phyloP scores from a whole-genome alignment of 64 coral and sea anemone species.

The Hydrozoanthus tunicans region DNA sequence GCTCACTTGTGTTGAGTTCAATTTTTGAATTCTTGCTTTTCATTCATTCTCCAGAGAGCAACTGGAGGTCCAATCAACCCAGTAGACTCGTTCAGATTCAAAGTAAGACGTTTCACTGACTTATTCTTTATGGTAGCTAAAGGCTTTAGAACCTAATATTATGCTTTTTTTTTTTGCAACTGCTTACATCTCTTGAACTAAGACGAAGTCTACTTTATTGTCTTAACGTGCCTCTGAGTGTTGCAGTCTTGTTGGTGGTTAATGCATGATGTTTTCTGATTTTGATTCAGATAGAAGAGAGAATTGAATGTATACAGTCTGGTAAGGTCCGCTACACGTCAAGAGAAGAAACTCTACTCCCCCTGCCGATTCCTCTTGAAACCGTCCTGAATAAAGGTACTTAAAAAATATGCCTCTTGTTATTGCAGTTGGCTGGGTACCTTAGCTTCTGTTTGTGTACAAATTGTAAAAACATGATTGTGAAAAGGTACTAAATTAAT shows the following conservation, averaged over 20 bases:
- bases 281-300: constrained; percentile 80
- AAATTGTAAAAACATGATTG: not conserved
- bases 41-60: constrained; percentile 66
- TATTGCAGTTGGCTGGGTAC: too few relatives aligned
- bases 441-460: too few relatives aligned
- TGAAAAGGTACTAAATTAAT: not conserved
- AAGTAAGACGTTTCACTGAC: constrained; percentile 45
- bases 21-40: not conserved
- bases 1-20: not conserved
- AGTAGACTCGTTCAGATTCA: constrained; percentile 82
- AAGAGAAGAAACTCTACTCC: constrained; percentile 79
- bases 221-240: not conserved
- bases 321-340: constrained; percentile 86
- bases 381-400: constrained; percentile 94
- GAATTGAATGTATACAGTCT: constrained; percentile 86
- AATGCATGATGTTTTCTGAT: too few relatives aligned
- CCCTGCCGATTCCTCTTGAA: constrained; percentile 86
- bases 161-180: too few relatives aligned
- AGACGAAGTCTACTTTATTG: too few relatives aligned
- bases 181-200: too few relatives aligned
- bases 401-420: not conserved
- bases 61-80: constrained; percentile 68
- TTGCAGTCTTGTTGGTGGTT: too few relatives aligned
- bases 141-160: too few relatives aligned
- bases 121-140: not conserved